phyloP scores from a whole-genome alignment of 2,113 vertebrate genomes.

The Rhabdornis inornatus region DNA sequence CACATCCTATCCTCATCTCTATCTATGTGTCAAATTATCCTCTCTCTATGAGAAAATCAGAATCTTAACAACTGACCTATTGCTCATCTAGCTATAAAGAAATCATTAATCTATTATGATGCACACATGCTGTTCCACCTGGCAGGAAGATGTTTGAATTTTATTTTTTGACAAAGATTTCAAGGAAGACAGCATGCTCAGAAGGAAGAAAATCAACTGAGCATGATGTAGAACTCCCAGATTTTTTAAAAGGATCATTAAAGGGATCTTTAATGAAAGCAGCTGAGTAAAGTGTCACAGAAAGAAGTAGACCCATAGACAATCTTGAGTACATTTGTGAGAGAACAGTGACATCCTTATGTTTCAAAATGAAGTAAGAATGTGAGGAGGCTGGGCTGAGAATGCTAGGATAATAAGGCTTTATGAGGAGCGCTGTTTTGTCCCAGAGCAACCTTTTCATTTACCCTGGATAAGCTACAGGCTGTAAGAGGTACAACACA shows the following conservation, averaged over 20 bases:
- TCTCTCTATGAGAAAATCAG: not conserved
- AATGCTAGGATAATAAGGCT: not conserved
- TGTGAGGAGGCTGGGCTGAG: not conserved
- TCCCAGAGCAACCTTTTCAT: not conserved
- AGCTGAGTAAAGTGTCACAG: not conserved
- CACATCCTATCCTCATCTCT: not conserved
- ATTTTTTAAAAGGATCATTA: not conserved
- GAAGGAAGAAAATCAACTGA: not conserved
- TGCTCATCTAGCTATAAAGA: slow-evolving; percentile 37
- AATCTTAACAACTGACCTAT: slow-evolving; percentile 13
- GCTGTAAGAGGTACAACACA: not conserved
- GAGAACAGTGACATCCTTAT: not conserved
- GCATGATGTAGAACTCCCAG: not conserved
- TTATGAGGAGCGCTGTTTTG: not conserved
- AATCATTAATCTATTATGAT: slow-evolving; percentile 31
- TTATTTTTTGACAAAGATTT: slow-evolving; percentile 6
- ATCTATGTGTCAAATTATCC: not conserved
- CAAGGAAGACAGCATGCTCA: not conserved
- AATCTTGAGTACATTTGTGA: not conserved
- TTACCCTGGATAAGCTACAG: not conserved
- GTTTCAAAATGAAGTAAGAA: not conserved
- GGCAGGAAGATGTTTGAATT: slow-evolving; percentile 4
- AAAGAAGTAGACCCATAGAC: not conserved
- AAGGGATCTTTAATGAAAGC: not conserved
- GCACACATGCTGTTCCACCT: slow-evolving; percentile 19